Evolutionary conservation across 2,113 vertebrate species (phyloP).

Genomic region (Ameiurus melas): DNA sequence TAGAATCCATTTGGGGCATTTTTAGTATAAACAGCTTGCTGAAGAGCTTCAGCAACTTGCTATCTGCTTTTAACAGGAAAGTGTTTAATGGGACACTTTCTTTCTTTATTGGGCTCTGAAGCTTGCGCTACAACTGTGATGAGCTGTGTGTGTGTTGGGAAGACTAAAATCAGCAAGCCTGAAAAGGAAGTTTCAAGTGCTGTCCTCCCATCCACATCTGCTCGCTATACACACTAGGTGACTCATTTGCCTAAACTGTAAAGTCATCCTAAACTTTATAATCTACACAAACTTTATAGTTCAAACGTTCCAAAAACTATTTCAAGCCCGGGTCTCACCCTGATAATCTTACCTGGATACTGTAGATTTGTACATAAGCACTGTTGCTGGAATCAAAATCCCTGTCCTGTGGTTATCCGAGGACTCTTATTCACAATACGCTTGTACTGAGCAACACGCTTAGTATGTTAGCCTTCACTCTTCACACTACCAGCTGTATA

Average conservation of each 20-base stretch:
- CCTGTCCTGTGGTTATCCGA: background rate
- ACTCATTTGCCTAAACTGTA: conserved; percentile 4
- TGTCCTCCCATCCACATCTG: conserved; percentile 7
- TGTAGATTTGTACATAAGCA: background rate
- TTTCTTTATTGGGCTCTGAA: conserved; percentile 38
- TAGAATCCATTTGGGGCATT: conserved; percentile 56
- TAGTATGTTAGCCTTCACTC: background rate
- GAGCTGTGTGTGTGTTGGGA: background rate
- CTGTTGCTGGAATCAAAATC: background rate
- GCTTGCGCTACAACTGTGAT: background rate
- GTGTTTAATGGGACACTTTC: conserved; percentile 37
- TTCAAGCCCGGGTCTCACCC: background rate
- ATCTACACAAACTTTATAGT: background rate
- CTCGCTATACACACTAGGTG: background rate
- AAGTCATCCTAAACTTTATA: background rate
- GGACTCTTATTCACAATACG: background rate
- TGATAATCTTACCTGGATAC: background rate
- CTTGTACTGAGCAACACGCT: background rate
- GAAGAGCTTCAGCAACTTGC: conserved; percentile 57
- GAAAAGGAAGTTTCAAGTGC: background rate
- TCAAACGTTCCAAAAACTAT: background rate
- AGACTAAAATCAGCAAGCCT: conserved; percentile 1
- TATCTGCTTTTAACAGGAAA: conserved; percentile 40
- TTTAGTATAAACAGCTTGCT: conserved; percentile 57
- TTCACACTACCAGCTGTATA: background rate